These are phyloP conservation scores for Dorcus hopei DNA, from an alignment of 2,888 invertebrate genomes.

Conservation along the genomic window DNA sequence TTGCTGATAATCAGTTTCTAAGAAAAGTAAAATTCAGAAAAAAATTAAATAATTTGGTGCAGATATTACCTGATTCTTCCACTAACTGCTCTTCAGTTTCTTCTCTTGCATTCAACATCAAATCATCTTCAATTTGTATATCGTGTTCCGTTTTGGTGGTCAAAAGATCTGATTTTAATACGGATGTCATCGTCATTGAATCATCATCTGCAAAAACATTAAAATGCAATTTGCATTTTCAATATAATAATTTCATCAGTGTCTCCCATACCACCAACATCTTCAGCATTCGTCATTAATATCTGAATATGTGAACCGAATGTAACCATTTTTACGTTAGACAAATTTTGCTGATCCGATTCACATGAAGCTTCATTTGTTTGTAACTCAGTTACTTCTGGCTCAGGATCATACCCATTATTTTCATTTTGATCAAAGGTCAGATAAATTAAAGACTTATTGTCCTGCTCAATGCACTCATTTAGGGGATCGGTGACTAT, in stretches of 20 bases:
- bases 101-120: neutral
- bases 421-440: conserved; percentile 18
- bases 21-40: neutral
- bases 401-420: conserved; percentile 17
- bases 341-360: conserved; percentile 7
- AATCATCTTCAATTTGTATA: too few species aligned
- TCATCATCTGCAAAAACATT: too few species aligned
- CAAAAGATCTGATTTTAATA: too few species aligned
- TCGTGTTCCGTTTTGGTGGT: too few species aligned
- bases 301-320: too few species aligned
- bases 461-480: conserved; percentile 19
- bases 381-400: conserved; percentile 12
- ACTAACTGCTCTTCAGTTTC: neutral
- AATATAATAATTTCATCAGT: too few species aligned
- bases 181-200: too few species aligned
- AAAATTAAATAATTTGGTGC: neutral
- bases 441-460: conserved; percentile 21
- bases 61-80: neutral
- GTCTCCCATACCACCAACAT: too few species aligned
- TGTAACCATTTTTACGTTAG: too few species aligned
- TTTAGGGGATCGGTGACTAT: conserved; percentile 24
- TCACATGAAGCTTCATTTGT: conserved; percentile 34
- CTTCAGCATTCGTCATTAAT: too few species aligned
- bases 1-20: conserved; percentile 28
- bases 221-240: too few species aligned